Conservation (phyloP, 2,113 vertebrate genomes). For the Phylloscopus trochilus region DNA sequence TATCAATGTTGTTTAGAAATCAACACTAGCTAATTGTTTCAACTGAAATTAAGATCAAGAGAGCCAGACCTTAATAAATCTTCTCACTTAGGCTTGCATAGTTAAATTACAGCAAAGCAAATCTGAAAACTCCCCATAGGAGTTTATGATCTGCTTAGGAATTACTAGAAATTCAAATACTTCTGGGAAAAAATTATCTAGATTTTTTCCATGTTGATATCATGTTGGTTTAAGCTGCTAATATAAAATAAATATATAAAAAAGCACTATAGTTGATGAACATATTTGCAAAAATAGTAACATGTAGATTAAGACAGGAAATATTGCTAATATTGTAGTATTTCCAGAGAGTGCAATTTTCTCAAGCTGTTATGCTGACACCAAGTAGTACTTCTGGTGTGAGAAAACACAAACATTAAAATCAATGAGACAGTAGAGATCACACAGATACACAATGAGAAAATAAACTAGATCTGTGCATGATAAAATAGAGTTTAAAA, state of each 20-base stretch:
- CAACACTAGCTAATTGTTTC: background rate
- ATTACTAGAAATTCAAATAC: constrained; percentile 11
- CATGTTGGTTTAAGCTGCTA: background rate
- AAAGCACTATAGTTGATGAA: background rate
- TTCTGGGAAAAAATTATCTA: constrained; percentile 16
- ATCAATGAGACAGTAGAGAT: background rate
- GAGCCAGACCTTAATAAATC: background rate
- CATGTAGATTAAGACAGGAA: background rate
- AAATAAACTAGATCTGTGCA: background rate
- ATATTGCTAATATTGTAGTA: background rate
- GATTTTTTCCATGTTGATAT: background rate
- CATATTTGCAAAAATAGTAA: background rate
- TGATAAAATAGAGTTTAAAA: background rate
- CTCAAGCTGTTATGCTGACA: background rate
- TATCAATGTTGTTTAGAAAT: background rate
- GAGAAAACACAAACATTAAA: background rate
- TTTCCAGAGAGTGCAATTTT: background rate
- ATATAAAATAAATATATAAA: background rate
- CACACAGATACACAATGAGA: background rate
- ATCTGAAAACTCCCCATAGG: background rate
- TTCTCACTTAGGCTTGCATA: background rate
- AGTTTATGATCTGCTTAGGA: constrained; percentile 4
- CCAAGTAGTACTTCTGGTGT: background rate
- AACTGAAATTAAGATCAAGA: background rate
- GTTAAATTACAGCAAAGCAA: background rate